Percentiles rank a stretch among this genome's conserved stretches.
Conservation (phyloP, 2,888 invertebrate species). For the Gnatocerus cornutus region DNA sequence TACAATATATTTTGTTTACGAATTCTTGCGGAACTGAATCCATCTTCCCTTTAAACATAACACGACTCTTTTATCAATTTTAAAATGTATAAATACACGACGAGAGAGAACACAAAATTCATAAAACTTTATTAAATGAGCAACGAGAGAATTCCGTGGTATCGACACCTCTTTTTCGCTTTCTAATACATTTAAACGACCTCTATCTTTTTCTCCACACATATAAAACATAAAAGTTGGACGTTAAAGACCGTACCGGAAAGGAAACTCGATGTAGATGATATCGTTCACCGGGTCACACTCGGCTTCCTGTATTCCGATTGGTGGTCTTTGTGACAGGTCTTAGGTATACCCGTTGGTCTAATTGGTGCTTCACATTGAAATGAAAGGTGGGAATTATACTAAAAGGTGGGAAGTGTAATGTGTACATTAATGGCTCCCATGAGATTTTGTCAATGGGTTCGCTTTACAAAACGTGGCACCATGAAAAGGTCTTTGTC, state of each 20-base stretch:
- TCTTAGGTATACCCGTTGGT: constrained; percentile 45
- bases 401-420: constrained; percentile 54
- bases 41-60: neutral
- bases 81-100: too few relatives aligned
- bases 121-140: neutral
- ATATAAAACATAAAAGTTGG: constrained; percentile 28
- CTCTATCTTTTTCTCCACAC: neutral
- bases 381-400: constrained; percentile 55
- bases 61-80: neutral
- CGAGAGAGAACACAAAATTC: too few relatives aligned
- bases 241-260: constrained; percentile 46
- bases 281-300: constrained; percentile 54
- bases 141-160: neutral
- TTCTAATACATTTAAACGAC: neutral
- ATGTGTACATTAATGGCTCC: constrained; percentile 51
- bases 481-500: constrained; percentile 39
- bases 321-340: constrained; percentile 55
- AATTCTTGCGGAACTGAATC: neutral
- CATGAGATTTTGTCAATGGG: constrained; percentile 46
- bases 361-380: constrained; percentile 54
- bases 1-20: constrained; percentile 34
- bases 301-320: constrained; percentile 55
- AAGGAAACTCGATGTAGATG: constrained; percentile 46
- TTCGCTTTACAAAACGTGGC: constrained; percentile 39
- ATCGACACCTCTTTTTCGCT: neutral